A percentile compares a stretch with the other conserved stretches of the same genome.
Evolutionary conservation across 2,888 invertebrate genomes (phyloP).

Genomic region (Emmelina monodactyla): DNA sequence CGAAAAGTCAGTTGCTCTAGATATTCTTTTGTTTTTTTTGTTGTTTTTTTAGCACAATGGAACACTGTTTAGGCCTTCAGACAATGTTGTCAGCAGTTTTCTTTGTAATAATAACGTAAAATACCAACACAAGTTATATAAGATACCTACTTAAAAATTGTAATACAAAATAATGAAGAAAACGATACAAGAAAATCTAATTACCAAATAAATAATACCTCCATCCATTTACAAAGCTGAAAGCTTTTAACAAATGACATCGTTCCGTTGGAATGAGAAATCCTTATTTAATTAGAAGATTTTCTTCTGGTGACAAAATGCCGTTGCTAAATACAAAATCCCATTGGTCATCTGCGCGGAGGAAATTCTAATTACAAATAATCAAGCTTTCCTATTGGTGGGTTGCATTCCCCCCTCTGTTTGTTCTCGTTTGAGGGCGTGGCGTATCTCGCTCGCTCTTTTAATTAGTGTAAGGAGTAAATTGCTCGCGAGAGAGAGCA

Average conservation of each 20-base stretch:
- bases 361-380: constrained; percentile 65
- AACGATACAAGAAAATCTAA: no score
- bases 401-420: constrained; percentile 50
- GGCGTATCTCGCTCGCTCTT: constrained; percentile 59
- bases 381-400: constrained; percentile 60
- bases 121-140: no score
- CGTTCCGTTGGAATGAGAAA: constrained; percentile 26
- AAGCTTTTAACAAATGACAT: constrained; percentile 37
- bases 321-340: constrained; percentile 48
- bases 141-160: no score
- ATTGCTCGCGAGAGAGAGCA: constrained; percentile 61
- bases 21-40: constrained; percentile 28
- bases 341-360: constrained; percentile 56
- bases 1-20: constrained; percentile 32
- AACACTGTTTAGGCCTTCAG: no score
- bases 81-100: no score
- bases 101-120: no score
- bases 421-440: constrained; percentile 60
- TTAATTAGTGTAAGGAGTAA: constrained; percentile 68
- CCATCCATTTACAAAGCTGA: constrained; percentile 31
- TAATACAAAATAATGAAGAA: no score
- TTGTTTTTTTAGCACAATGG: constrained; percentile 1
- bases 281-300: constrained; percentile 37
- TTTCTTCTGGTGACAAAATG: constrained; percentile 34
- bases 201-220: constrained; percentile 24